Base-by-base conservation (phyloP, 37 sponge, comb jelly and placozoan species). In the Corticium candelabrum region DNA sequence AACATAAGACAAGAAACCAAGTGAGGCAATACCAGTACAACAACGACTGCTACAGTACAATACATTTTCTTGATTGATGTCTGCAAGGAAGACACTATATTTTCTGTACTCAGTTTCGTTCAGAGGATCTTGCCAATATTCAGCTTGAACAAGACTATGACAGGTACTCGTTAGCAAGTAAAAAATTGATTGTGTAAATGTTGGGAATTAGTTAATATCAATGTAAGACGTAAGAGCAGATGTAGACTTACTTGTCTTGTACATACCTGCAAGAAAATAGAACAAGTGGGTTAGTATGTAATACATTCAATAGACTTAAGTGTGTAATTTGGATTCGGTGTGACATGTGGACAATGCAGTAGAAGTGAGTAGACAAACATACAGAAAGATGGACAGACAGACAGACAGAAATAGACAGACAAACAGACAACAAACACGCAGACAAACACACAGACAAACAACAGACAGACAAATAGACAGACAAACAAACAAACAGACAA, bases 111-210 rank as follows among this genome's bases (percentile, higher is more conserved):
- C 79, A 1, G 75, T 82, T 56, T 83, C 77, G 57, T 94, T 89
- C 33, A 92, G 68, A 3, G 99, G 96, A 37, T 98, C 99, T 4
- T 98, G 99, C 99, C 99, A 98, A 68, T 92, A 98, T 56, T 98
- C 93, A 0, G 99, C 99, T 69, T 94, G 99, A 30, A 94, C 95
- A 36, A 94, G 81, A 38, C 62, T 50, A 50, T 15, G 30, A 29
- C 40, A 76, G 76, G 32, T 82, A 76, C 74, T 82, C 77, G 0
- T 67, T 41, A 30, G 34, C 39, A 15, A 67, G 57, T 29, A 68
- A 39, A 1, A n/a, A 5, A 33, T 40, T 3, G n/a, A 41, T 2
- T 50, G n/a, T 37, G 11, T 27, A 4, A 75, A 30, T 38, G 40
- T 38, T 11, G n/a, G n/a, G n/a, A n/a, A n/a, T n/a, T n/a, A n/a